Evolutionary conservation across 2,113 vertebrate genomes (phyloP).

Genomic region (Indicator indicator): DNA sequence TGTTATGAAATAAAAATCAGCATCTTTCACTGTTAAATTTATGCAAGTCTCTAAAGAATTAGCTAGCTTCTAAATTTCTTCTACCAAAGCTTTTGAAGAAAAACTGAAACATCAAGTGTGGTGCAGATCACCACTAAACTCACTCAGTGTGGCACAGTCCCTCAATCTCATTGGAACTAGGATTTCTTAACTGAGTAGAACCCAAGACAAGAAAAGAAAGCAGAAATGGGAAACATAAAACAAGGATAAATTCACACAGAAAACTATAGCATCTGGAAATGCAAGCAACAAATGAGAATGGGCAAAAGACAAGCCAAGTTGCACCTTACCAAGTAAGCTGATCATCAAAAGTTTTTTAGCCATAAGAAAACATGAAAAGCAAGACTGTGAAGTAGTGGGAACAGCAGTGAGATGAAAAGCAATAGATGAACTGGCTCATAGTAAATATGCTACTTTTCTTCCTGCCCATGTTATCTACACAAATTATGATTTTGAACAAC

Average conservation of each 20-base stretch:
- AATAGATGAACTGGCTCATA: background rate
- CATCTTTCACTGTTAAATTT: background rate
- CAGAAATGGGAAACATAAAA: background rate
- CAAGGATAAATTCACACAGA: background rate
- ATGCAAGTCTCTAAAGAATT: background rate
- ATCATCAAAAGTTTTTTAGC: background rate
- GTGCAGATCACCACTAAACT: background rate
- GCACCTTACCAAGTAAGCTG: background rate
- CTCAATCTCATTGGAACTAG: background rate
- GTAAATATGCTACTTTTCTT: background rate
- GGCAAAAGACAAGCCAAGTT: background rate
- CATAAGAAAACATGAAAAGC: background rate
- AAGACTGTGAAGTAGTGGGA: background rate
- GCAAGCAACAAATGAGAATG: background rate
- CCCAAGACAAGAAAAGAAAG: background rate
- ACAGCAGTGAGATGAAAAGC: background rate
- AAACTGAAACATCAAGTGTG: background rate
- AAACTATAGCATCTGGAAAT: background rate
- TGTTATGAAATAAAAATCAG: background rate
- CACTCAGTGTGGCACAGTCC: background rate
- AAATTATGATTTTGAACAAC: background rate
- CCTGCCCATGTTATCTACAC: background rate
- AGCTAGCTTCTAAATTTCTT: background rate
- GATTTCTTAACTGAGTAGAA: background rate
- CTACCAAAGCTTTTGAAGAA: background rate